Conservation (phyloP, 2,113 vertebrate genomes). For the Oncorhynchus masou region DNA sequence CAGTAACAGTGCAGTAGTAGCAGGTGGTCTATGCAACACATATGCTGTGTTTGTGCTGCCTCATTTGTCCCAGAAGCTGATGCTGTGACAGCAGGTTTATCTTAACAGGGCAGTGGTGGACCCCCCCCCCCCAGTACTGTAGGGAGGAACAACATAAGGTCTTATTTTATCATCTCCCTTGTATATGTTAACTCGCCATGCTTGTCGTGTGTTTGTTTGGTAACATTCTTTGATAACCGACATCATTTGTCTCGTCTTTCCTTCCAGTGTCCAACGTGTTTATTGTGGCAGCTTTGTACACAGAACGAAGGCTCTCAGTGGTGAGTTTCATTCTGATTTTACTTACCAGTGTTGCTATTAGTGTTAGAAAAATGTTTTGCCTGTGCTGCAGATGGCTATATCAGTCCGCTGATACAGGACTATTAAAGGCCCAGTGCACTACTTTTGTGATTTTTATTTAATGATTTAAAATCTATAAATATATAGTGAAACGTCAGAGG, state of each 20-base stretch:
- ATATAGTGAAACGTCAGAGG: no score
- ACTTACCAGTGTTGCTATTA: background rate
- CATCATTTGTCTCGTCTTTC: background rate
- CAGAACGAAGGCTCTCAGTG: slow-evolving; percentile 79
- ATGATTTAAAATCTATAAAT: no score
- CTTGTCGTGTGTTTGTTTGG: no score
- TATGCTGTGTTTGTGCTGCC: slow-evolving; percentile 43
- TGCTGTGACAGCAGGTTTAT: slow-evolving; percentile 19
- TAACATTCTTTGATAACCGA: no score
- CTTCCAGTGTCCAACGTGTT: slow-evolving; percentile 81
- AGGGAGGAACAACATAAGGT: no score
- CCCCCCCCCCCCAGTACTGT: background rate
- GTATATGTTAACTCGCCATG: no score
- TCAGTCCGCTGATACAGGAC: no score
- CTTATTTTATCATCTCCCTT: no score
- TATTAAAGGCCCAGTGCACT: no score
- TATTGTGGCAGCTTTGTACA: slow-evolving; percentile 77
- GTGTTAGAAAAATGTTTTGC: background rate
- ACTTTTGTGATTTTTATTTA: no score
- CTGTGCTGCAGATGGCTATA: background rate
- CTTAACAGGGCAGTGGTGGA: slow-evolving; percentile 22
- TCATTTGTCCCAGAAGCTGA: slow-evolving; percentile 53
- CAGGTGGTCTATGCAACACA: slow-evolving; percentile 46
- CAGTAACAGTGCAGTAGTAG: background rate
- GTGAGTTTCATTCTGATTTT: slow-evolving; percentile 66